These are phyloP conservation scores for Poeciliopsis occidentalis DNA, from an alignment of 2,113 vertebrate species.

Conservation along the genomic window DNA sequence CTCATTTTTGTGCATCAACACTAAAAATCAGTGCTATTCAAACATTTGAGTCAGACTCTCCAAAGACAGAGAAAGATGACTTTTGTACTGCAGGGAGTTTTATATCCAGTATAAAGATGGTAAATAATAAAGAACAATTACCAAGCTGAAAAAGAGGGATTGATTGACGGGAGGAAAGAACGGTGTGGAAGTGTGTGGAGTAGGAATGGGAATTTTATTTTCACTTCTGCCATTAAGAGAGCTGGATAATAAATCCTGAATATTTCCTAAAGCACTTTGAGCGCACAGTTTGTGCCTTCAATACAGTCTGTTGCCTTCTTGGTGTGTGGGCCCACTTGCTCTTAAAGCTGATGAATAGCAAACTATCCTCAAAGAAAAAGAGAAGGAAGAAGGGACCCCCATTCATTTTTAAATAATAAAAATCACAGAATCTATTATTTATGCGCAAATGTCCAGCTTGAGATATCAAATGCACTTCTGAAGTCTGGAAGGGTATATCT, in stretches of 20 bases:
- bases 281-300: slow-evolving; percentile 17
- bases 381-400: slow-evolving; percentile 21
- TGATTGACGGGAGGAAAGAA: neutral
- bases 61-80: neutral
- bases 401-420: slow-evolving; percentile 72
- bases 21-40: too few relatives aligned
- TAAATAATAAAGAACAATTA: neutral
- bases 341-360: slow-evolving; percentile 38
- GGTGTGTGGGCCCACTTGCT: slow-evolving; percentile 7
- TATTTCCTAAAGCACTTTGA: neutral
- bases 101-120: neutral
- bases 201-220: neutral
- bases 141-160: neutral
- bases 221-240: neutral
- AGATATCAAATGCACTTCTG: slow-evolving; percentile 74
- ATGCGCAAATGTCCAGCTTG: slow-evolving; percentile 69
- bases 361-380: slow-evolving; percentile 21
- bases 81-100: neutral
- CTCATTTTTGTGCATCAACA: too few relatives aligned
- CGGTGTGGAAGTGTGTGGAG: neutral
- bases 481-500: slow-evolving; percentile 65
- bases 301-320: slow-evolving; percentile 14
- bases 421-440: slow-evolving; percentile 70
- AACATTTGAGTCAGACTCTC: neutral
- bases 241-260: neutral